Conservation (phyloP, 1,140 invertebrate genomes). For the Heliconius congener region DNA sequence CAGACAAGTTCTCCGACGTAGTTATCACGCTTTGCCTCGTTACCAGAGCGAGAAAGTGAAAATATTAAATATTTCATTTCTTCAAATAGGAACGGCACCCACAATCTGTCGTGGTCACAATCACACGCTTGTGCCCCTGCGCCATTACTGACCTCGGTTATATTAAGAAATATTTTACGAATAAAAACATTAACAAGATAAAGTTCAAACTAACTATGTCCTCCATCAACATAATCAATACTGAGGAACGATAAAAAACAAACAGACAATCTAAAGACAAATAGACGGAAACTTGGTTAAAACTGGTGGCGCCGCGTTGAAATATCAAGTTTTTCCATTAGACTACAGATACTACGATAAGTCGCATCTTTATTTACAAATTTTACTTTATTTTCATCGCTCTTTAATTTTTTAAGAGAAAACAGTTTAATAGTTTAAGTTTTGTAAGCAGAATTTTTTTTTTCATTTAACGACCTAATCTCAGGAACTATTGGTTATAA, state of each 20-base stretch:
- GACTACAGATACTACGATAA: constrained; percentile 18
- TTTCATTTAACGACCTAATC: too few relatives aligned
- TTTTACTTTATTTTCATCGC: background rate
- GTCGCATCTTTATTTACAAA: constrained; percentile 20
- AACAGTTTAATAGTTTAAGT: background rate
- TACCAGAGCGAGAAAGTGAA: too few relatives aligned
- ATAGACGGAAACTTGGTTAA: constrained; percentile 53
- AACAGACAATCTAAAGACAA: constrained; percentile 41
- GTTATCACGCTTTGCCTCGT: too few relatives aligned
- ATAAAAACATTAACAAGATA: background rate
- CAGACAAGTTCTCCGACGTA: too few relatives aligned
- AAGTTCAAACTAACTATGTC: constrained; percentile 2
- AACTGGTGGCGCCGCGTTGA: constrained; percentile 48
- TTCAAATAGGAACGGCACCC: too few relatives aligned
- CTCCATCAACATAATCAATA: constrained; percentile 19
- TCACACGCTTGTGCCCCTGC: too few relatives aligned
- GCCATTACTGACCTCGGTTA: background rate
- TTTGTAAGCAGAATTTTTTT: background rate
- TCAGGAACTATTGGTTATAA: too few relatives aligned
- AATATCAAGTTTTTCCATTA: constrained; percentile 51
- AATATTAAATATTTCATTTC: too few relatives aligned
- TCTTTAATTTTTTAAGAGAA: background rate
- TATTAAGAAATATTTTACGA: background rate
- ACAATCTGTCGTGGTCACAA: too few relatives aligned
- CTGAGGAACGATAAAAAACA: constrained; percentile 31